Evolutionary conservation across 2,113 vertebrate species (phyloP), one percentile per base, ranked within the genome.

Genomic region (Sapajus apella): DNA sequence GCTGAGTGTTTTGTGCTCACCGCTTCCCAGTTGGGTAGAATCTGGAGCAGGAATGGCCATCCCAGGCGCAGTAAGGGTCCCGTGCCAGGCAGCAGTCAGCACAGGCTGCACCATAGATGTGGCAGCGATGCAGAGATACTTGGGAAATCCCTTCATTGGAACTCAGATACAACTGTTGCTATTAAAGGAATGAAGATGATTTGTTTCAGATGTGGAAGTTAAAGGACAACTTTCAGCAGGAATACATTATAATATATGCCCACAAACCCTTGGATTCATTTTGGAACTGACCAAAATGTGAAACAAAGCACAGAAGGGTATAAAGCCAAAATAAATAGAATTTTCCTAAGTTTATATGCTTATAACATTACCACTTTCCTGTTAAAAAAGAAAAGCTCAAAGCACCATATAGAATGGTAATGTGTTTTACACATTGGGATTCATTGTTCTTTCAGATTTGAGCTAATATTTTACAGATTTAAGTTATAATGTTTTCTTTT

Each of bases 131-230:
- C 97, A 99, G 92, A 43, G 99, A 99, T 10, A 99, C 99, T 98
- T 99, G 99, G 20, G 99, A 99, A 90, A 99, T 90, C 45, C 99
- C 99, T 82, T 99, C 99, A 18, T 99, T 99, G 0, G 99, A 99
- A 98, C 99, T 99, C 95, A 99, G 99, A 0, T 99, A 99, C 95
- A 99, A 94, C 98, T 99, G 99, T 99, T 99, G 99, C 99, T 99
- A 98, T 80, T 97, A 98, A 95, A 98, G 80, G 75, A 97, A 97
- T 73, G 0, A 20, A 1, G 45, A 90, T 93, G 55, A 87, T 96
- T 97, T 96, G 90, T 85, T 91, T 98, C 96, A 98, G 86, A 97
- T 47, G 72, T 52, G 77, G 66, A 95, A 84, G 21, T 79, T 76
- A 73, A 73, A 95, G 82, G 77, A 96, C 37, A 16, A 79, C 56